These are phyloP conservation scores for Orycteropus afer DNA, from an alignment of 2,113 vertebrate species.

Conservation along the genomic window DNA sequence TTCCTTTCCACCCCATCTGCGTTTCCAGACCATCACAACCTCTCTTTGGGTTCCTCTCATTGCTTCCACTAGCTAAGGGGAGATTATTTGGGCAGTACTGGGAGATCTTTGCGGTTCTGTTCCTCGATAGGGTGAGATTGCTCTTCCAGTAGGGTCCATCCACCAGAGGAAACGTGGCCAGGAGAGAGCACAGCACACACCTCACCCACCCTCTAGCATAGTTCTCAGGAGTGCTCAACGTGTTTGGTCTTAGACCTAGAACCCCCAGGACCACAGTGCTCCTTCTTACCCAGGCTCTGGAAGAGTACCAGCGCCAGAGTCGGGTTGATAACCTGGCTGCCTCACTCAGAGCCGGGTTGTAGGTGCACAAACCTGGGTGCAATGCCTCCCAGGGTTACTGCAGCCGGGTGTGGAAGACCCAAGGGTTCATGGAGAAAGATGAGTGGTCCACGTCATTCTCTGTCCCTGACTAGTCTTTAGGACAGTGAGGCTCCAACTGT, in stretches of 20 bases:
- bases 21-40: not conserved
- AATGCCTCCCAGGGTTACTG: not conserved
- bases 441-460: not conserved
- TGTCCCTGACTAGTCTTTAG: not conserved
- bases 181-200: not conserved
- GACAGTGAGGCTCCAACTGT: not conserved
- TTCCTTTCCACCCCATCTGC: not conserved
- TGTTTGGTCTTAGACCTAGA: not conserved
- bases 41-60: not conserved
- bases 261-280: too few species aligned
- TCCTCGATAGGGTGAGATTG: not conserved
- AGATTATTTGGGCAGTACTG: not conserved
- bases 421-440: not conserved
- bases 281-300: not conserved
- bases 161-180: not conserved
- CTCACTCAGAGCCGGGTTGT: fast-evolving
- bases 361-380: fast-evolving
- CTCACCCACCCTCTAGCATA: fast-evolving
- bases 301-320: not conserved
- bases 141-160: not conserved
- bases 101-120: not conserved
- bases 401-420: not conserved
- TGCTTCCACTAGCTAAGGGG: not conserved
- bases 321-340: too few species aligned
- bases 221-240: not conserved